Evolutionary conservation across 2,113 vertebrate genomes (phyloP).

Genomic region (Trochalopteron elliotii): DNA sequence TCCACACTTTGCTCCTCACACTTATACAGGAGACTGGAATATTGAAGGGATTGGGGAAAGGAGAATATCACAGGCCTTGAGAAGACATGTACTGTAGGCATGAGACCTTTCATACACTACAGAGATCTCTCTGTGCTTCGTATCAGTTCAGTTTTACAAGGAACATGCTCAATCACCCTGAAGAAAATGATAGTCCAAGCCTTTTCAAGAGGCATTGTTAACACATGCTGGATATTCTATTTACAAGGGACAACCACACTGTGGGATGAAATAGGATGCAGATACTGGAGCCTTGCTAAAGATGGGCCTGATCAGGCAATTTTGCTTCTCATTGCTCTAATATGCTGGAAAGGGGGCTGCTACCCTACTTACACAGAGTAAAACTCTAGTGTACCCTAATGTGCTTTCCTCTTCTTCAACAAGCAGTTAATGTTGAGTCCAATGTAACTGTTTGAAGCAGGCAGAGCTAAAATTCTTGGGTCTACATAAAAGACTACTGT

Average conservation of each 20-base stretch:
- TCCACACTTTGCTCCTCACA: background rate
- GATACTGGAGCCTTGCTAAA: background rate
- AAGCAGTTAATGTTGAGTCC: background rate
- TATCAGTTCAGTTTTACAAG: background rate
- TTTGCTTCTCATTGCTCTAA: background rate
- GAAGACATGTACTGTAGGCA: background rate
- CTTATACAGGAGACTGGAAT: background rate
- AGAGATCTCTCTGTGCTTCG: background rate
- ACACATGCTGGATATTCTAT: background rate
- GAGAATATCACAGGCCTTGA: background rate
- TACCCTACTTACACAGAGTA: background rate
- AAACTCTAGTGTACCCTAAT: background rate
- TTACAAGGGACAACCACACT: background rate
- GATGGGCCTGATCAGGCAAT: background rate
- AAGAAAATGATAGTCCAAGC: background rate
- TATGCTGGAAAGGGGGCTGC: background rate
- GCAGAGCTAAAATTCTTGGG: constrained; percentile 9
- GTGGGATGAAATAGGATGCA: background rate
- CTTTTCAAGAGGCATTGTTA: background rate
- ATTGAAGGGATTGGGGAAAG: background rate
- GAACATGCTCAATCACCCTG: background rate
- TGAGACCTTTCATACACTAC: background rate
- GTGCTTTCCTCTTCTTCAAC: background rate
- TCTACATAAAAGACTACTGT: constrained; percentile 30
- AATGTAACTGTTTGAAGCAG: background rate